Percentiles rank a stretch among this genome's conserved stretches.
phyloP scores from a whole-genome alignment of 2,888 invertebrate genomes.

The Amphipyra berbera region DNA sequence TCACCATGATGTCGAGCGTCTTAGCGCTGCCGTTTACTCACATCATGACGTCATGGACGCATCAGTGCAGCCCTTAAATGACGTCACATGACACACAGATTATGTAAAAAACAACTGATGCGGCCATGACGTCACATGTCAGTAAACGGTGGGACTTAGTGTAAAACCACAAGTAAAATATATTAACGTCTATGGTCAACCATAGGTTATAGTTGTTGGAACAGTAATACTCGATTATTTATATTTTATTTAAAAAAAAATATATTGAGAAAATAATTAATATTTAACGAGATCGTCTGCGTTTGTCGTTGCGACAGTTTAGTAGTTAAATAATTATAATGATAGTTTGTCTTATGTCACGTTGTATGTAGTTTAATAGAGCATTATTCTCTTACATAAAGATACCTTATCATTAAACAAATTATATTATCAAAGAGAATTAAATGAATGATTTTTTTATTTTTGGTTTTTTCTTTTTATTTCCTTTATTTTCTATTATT shows the following conservation, averaged over 20 bases:
- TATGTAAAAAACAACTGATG: constrained; percentile 11
- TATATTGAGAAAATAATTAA: constrained; percentile 79
- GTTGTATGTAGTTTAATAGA: constrained; percentile 86
- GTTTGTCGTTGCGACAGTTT: constrained; percentile 83
- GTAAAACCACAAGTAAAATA: constrained; percentile 72
- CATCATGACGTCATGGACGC: constrained; percentile 50
- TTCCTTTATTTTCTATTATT: constrained; percentile 64
- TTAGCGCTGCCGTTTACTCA: constrained; percentile 53
- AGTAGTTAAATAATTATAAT: constrained; percentile 66
- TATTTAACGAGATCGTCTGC: constrained; percentile 75
- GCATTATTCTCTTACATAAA: constrained; percentile 81
- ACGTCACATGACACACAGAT: constrained; percentile 11
- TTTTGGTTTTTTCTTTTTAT: constrained; percentile 70
- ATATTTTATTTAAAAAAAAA: constrained; percentile 86
- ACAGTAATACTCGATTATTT: constrained; percentile 89
- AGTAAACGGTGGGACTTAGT: constrained; percentile 62
- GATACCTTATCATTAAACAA: constrained; percentile 79
- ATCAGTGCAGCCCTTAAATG: constrained; percentile 18
- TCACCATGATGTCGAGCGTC: constrained; percentile 61
- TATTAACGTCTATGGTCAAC: constrained; percentile 85
- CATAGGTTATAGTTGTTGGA: constrained; percentile 85
- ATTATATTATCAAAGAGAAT: constrained; percentile 87
- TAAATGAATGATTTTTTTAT: constrained; percentile 85
- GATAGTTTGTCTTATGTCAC: constrained; percentile 79
- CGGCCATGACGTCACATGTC: constrained; percentile 42